Percentiles rank a stretch among this genome's conserved stretches.
Evolutionary conservation across 2,113 vertebrate species (phyloP).

Genomic region (Microtus pennsylvanicus): DNA sequence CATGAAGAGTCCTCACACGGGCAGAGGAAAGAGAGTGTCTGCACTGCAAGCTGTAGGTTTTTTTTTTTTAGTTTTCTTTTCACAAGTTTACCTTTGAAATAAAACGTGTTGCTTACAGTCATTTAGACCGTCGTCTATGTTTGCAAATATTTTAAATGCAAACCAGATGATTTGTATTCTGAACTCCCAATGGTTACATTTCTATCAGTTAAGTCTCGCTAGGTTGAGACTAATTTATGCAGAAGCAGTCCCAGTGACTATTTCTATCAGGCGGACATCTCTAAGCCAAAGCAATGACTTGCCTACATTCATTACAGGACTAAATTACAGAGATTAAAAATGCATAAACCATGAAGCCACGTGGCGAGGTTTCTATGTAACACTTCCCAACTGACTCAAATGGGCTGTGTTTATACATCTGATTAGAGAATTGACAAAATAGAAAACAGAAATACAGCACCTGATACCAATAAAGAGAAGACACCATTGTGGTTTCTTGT

Average conservation of each 20-base stretch:
- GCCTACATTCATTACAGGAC: conserved; percentile 65
- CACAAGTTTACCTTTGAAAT: conserved; percentile 14
- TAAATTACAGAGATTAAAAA: conserved; percentile 80
- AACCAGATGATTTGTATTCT: conserved; percentile 64
- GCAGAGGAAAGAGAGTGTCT: fast-evolving
- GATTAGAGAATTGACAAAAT: conserved; percentile 66
- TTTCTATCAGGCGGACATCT: conserved; percentile 42
- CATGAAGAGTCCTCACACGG: neutral
- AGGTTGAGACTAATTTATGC: conserved; percentile 55
- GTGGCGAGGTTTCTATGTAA: conserved; percentile 42
- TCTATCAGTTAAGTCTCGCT: conserved; percentile 3
- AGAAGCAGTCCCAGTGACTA: neutral
- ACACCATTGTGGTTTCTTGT: neutral
- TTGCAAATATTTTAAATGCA: conserved; percentile 57
- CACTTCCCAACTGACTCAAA: conserved; percentile 63
- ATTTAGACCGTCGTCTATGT: neutral
- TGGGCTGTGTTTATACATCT: conserved; percentile 78
- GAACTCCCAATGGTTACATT: conserved; percentile 26
- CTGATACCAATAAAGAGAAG: conserved; percentile 58
- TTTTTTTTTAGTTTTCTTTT: neutral
- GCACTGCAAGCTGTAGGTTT: neutral
- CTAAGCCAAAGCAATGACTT: conserved; percentile 42
- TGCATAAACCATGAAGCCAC: conserved; percentile 81
- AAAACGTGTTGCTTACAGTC: neutral
- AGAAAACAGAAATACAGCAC: conserved; percentile 6